phyloP scores from a whole-genome alignment of 2,113 vertebrate genomes.

The Mormyrus iriodes region DNA sequence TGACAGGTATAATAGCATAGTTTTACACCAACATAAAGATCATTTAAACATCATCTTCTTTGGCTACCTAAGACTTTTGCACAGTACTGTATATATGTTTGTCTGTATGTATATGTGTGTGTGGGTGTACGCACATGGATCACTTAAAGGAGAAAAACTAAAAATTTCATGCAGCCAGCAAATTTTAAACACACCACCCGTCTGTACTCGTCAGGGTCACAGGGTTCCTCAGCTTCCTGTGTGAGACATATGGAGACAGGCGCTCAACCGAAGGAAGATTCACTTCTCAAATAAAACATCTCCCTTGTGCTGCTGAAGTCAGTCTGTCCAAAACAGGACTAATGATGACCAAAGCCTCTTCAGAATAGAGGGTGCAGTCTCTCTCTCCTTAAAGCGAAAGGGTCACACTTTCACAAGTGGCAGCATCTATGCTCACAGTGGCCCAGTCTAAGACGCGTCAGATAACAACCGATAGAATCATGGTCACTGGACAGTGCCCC shows the following conservation, averaged over 20 bases:
- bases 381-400: not conserved
- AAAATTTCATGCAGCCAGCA: not conserved
- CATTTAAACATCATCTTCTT: no score
- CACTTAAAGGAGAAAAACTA: not conserved
- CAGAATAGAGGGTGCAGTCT: not conserved
- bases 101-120: no score
- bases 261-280: not conserved
- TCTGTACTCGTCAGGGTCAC: not conserved
- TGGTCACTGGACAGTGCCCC: not conserved
- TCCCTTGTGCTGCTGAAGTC: not conserved
- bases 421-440: not conserved
- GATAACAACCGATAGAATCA: not conserved
- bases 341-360: not conserved
- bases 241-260: not conserved
- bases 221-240: not conserved
- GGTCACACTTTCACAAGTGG: not conserved
- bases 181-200: not conserved
- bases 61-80: no score
- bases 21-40: no score
- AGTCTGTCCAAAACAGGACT: not conserved
- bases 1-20: no score
- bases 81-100: no score
- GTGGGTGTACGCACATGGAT: not conserved
- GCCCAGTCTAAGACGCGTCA: not conserved
- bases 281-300: not conserved